Evolutionary conservation across 2,113 vertebrate genomes (phyloP), one percentile per base, ranked within the genome.

Genomic region (Aplodontia rufa): DNA sequence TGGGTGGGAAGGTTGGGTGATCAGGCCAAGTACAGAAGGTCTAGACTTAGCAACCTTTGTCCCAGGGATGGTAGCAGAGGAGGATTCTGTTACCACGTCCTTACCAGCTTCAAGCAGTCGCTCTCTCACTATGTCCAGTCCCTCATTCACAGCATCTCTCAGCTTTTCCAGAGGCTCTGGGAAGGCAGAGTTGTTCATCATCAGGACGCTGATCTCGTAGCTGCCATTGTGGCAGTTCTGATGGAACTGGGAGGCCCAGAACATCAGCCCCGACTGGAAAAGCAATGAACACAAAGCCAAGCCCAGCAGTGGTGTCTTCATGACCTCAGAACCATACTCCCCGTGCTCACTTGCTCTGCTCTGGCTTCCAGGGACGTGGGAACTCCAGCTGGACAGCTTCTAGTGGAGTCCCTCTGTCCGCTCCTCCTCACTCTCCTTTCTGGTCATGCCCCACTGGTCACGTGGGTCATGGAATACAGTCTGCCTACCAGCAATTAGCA

Each of bases 201-300:
- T 98, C 82, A 99, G 99, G 30, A 99, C 99, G 7, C 99, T 99
- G 93, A 99, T 98, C 40, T 96, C 95, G 0, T 98, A 98, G 71
- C 0, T 97, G 62, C 88, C 97, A 16, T 96, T 32, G 10, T 4
- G 2, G 90, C 98, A 99, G 13, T 91, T 96, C 60, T 16, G 79
- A 3, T 0, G 42, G 74, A 91, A 3, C 6, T 93, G 78, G 69
- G 17, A 17, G 68, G 1, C 3, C 96, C 92, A 69, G 78, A 82
- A 93, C 51, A 78, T 91, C 47, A 98, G 68, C 37, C 92, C 79
- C 0, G 95, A 58, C 0, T 3, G 85, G 60, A 97, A 80, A 71
- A 98, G 30, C 87, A 98, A 90, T 32, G 91, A 90, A 82, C 89
- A 95, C 93, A 98, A 42, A 79, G 83, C 95, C 95, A 93, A 94